These are phyloP conservation scores for Pelobates cultripes DNA, from an alignment of 2,797 vertebrate genomes.

Conservation along the genomic window DNA sequence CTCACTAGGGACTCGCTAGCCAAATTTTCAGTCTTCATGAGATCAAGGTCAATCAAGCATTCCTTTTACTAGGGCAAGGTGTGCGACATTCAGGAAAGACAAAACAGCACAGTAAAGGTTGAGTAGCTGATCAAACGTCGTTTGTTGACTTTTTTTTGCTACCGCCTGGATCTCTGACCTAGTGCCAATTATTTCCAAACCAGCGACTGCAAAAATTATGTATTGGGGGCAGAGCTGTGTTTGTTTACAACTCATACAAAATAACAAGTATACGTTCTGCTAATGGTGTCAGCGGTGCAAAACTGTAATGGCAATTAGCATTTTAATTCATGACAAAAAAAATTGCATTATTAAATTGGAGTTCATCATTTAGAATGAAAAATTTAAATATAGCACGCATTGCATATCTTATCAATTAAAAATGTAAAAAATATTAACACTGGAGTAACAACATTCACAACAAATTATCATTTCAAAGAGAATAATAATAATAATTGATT, in stretches of 20 bases:
- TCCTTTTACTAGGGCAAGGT: conserved; percentile 7
- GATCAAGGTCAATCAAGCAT: conserved; percentile 44
- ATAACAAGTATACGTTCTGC: neutral
- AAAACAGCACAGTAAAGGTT: conserved; percentile 11
- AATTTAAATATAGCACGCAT: no score
- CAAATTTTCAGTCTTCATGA: conserved; percentile 12
- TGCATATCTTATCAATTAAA: no score
- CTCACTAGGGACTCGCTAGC: conserved; percentile 38
- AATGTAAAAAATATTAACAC: no score
- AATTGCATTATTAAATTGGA: neutral
- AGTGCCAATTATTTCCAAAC: conserved; percentile 18
- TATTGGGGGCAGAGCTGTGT: neutral
- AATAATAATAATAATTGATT: no score
- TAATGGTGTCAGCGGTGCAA: neutral
- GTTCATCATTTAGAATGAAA: neutral
- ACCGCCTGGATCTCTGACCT: conserved; percentile 13
- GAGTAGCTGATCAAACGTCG: neutral
- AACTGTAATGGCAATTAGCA: neutral
- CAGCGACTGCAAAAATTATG: neutral
- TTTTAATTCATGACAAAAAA: neutral
- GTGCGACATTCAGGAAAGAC: neutral
- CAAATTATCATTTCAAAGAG: no score
- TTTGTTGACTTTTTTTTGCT: conserved; percentile 23
- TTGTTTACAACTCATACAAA: neutral
- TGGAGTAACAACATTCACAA: no score